These are phyloP conservation scores for Diachasma alloeum DNA, from an alignment of 1,140 invertebrate species.

Conservation along the genomic window DNA sequence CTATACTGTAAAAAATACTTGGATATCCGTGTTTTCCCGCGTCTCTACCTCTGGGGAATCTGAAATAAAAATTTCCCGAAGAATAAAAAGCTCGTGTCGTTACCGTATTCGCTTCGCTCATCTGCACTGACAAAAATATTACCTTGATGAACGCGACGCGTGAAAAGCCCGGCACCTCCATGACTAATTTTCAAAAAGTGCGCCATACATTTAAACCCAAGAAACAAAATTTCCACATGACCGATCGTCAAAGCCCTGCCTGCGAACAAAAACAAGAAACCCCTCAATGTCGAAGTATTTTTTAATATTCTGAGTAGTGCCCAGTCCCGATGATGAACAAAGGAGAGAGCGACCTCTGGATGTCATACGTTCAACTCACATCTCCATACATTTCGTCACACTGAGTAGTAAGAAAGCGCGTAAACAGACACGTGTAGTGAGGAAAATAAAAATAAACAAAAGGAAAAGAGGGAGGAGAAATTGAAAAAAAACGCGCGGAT, in stretches of 20 bases:
- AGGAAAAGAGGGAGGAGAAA: background rate
- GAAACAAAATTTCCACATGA: constrained; percentile 48
- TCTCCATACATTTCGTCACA: too few species aligned
- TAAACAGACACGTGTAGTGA: background rate
- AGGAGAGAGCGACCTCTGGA: background rate
- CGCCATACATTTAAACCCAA: background rate
- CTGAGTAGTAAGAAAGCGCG: background rate
- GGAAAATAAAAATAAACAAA: background rate
- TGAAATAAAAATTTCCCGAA: too few species aligned
- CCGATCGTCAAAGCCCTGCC: constrained; percentile 40
- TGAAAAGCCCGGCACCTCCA: background rate
- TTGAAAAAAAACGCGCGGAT: background rate
- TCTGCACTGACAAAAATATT: background rate
- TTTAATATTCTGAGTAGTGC: constrained; percentile 61
- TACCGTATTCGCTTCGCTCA: too few species aligned
- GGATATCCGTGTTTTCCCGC: too few species aligned
- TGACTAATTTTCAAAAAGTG: constrained; percentile 61
- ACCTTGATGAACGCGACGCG: background rate
- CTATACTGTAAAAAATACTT: too few species aligned
- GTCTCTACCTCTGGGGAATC: too few species aligned
- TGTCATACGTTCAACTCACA: background rate
- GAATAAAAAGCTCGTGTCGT: too few species aligned
- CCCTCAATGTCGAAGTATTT: constrained; percentile 15
- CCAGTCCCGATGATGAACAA: background rate
- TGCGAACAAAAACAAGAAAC: background rate